A percentile compares a stretch with the other conserved stretches of the same genome.
Conservation (phyloP, 2,113 vertebrate genomes). For the Coptodon rendalli region DNA sequence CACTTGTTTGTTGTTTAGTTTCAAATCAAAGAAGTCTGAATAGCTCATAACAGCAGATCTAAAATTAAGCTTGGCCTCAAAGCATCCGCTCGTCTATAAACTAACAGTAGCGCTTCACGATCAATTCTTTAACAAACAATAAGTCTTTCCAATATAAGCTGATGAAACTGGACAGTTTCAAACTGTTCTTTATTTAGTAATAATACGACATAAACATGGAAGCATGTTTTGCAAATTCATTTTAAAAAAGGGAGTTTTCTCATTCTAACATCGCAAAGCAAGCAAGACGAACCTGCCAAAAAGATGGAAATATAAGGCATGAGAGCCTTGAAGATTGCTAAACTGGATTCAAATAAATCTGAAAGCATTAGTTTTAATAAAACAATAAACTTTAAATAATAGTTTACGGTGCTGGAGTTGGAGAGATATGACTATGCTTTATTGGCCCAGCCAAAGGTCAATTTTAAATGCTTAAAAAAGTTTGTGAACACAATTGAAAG, state of each 20-base stretch:
- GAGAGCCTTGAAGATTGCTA: neutral
- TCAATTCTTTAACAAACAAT: neutral
- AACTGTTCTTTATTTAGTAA: neutral
- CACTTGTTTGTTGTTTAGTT: neutral
- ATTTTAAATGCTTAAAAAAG: neutral
- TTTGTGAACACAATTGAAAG: neutral
- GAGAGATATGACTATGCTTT: neutral
- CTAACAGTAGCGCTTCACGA: neutral
- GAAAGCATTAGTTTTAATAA: neutral
- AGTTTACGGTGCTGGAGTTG: neutral
- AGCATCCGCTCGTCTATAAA: neutral
- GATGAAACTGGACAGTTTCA: neutral
- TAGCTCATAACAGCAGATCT: neutral
- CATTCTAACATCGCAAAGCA: neutral
- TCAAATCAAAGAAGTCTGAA: neutral
- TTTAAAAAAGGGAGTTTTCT: neutral
- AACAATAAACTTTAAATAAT: neutral
- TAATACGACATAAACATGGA: neutral
- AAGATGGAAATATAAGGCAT: neutral
- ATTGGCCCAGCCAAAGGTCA: neutral
- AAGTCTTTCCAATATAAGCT: neutral
- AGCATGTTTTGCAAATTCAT: neutral
- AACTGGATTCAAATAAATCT: neutral
- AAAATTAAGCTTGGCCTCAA: neutral
- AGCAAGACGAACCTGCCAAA: neutral